Percentiles rank a stretch among this genome's conserved stretches.
Evolutionary conservation across 1,140 invertebrate species (phyloP).

Genomic region (Tribolium madens): DNA sequence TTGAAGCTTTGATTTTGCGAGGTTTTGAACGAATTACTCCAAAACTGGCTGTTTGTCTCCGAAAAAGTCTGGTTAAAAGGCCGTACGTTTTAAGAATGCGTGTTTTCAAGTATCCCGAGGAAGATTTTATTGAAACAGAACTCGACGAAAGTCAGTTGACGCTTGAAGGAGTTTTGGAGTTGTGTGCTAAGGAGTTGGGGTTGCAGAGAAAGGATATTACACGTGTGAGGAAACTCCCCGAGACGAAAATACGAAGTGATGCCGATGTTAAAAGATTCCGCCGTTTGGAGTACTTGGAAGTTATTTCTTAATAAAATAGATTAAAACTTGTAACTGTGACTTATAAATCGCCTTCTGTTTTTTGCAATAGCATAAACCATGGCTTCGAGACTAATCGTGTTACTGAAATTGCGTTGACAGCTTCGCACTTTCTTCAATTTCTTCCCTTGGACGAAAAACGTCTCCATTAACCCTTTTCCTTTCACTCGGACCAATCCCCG

Average conservation of each 20-base stretch:
- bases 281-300: constrained; percentile 3
- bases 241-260: constrained; percentile 2
- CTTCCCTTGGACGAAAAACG: constrained; percentile 87
- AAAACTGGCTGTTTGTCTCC: neutral
- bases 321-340: constrained; percentile 65
- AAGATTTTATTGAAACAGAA: constrained; percentile 10
- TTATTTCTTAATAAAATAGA: neutral
- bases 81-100: neutral
- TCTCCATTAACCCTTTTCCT: constrained; percentile 96
- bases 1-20: constrained; percentile 8
- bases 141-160: neutral
- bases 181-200: neutral
- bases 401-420: constrained; percentile 76
- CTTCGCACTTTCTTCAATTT: constrained; percentile 68
- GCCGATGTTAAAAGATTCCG: constrained; percentile 4
- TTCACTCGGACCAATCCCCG: constrained; percentile 91
- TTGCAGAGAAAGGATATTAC: neutral
- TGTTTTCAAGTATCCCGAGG: neutral
- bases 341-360: constrained; percentile 72
- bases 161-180: neutral
- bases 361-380: constrained; percentile 91
- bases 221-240: neutral
- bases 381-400: constrained; percentile 83
- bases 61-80: neutral
- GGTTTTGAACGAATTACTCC: neutral